phyloP scores from a whole-genome alignment of 2,113 vertebrate genomes.

The Amphiprion percula region DNA sequence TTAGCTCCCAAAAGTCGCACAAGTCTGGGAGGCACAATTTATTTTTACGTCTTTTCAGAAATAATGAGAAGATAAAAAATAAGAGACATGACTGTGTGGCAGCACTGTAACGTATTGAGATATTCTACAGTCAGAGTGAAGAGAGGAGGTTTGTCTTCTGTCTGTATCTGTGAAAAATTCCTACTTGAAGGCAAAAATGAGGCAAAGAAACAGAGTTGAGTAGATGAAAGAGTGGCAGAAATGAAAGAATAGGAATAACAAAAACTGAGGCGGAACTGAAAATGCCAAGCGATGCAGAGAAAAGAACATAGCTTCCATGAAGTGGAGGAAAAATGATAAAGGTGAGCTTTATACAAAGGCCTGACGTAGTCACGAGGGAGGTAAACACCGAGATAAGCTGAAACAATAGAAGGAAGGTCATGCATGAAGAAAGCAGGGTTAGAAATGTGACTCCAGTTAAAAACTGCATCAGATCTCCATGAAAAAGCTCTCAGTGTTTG shows the following conservation, averaged over 20 bases:
- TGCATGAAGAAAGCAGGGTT: not conserved
- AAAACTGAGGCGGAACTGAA: not conserved
- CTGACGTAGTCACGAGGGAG: not conserved
- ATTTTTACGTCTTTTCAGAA: not conserved
- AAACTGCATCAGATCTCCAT: not conserved
- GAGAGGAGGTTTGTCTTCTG: too few species aligned
- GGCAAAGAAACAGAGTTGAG: not conserved
- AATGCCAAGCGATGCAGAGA: not conserved
- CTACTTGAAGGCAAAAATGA: not conserved
- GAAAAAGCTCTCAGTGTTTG: not conserved
- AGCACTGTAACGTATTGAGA: not conserved
- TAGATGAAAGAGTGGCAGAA: not conserved
- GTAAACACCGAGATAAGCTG: slow-evolving; percentile 20
- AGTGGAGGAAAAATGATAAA: too few species aligned
- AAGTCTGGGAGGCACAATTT: too few species aligned
- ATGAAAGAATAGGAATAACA: not conserved
- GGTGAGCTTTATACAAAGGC: not conserved
- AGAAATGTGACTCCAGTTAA: not conserved
- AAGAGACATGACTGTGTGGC: not conserved
- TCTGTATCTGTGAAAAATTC: too few species aligned
- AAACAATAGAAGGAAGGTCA: not conserved
- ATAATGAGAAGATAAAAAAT: not conserved
- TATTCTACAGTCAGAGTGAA: too few species aligned
- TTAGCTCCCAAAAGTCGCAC: too few species aligned
- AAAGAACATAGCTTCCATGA: not conserved